These are phyloP conservation scores for Parasteatoda tepidariorum DNA, from an alignment of 1,140 invertebrate species.

Conservation along the genomic window DNA sequence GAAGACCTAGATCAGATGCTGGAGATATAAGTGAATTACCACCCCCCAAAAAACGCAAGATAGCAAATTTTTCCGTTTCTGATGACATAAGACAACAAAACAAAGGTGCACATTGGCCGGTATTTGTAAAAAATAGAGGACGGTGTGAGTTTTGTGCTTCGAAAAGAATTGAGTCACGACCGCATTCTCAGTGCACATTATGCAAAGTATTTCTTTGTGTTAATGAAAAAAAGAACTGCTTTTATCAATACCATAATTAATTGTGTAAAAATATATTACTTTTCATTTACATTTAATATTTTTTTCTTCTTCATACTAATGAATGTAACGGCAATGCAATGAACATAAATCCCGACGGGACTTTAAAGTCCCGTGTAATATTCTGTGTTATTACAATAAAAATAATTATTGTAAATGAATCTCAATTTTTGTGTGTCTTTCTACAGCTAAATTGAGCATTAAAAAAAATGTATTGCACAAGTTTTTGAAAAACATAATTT, in stretches of 20 bases:
- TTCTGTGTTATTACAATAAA: slow-evolving; percentile 11
- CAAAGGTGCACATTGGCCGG: slow-evolving; percentile 32
- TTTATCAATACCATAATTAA: slow-evolving; percentile 42
- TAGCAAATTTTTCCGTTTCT: slow-evolving; percentile 46
- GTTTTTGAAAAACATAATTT: slow-evolving; percentile 7
- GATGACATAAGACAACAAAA: slow-evolving; percentile 38
- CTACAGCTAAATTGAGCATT: slow-evolving; percentile 9
- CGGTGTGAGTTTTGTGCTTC: slow-evolving; percentile 39
- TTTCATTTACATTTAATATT: slow-evolving; percentile 12
- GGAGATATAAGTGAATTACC: slow-evolving; percentile 14
- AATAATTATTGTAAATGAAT: slow-evolving; percentile 11
- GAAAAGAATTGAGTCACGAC: slow-evolving; percentile 27
- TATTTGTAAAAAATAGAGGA: slow-evolving; percentile 35
- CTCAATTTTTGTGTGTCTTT: slow-evolving; percentile 11
- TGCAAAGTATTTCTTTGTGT: slow-evolving; percentile 34
- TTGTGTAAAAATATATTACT: slow-evolving; percentile 16
- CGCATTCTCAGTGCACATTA: slow-evolving; percentile 17
- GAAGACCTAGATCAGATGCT: slow-evolving; percentile 35
- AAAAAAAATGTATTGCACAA: slow-evolving; percentile 3
- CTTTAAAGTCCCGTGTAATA: neutral
- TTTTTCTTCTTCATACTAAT: slow-evolving; percentile 11
- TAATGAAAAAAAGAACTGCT: slow-evolving; percentile 48
- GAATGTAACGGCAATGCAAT: neutral
- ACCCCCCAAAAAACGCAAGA: slow-evolving; percentile 30
- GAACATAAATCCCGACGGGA: neutral